Conservation (phyloP, 2,888 invertebrate genomes). For the Philonicus albiceps region DNA sequence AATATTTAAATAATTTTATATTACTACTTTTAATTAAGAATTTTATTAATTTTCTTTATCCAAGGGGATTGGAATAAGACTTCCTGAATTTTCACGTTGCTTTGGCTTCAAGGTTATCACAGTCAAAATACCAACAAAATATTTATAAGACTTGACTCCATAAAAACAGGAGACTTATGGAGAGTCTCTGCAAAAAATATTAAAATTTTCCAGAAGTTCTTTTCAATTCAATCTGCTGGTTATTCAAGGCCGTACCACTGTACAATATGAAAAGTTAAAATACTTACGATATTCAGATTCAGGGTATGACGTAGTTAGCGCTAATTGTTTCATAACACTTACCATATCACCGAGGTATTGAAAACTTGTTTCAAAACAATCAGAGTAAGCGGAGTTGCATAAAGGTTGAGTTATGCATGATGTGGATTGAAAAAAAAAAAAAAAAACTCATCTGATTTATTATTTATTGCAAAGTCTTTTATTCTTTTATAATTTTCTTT, state of each 20-base stretch:
- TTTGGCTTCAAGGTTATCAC: no score
- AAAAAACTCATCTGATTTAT: neutral
- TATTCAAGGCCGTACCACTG: no score
- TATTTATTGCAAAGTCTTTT: neutral
- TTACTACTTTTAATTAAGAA: no score
- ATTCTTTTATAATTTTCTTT: neutral
- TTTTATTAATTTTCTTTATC: no score
- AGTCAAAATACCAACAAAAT: no score
- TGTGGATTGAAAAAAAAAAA: neutral
- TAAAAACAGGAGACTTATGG: no score
- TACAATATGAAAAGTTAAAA: neutral
- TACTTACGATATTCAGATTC: neutral
- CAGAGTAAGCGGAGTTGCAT: neutral
- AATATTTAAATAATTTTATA: no score
- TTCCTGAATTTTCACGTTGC: no score
- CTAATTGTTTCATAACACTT: neutral
- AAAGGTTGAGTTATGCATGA: neutral
- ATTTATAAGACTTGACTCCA: no score
- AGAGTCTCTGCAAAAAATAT: no score
- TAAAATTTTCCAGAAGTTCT: neutral
- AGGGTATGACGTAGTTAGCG: neutral
- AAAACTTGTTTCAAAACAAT: neutral
- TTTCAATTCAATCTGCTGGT: no score
- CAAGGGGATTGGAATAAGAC: no score
- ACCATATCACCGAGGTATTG: neutral